These are phyloP conservation scores for Molossus alvarezi DNA, from an alignment of 2,797 vertebrate species.

Conservation along the genomic window DNA sequence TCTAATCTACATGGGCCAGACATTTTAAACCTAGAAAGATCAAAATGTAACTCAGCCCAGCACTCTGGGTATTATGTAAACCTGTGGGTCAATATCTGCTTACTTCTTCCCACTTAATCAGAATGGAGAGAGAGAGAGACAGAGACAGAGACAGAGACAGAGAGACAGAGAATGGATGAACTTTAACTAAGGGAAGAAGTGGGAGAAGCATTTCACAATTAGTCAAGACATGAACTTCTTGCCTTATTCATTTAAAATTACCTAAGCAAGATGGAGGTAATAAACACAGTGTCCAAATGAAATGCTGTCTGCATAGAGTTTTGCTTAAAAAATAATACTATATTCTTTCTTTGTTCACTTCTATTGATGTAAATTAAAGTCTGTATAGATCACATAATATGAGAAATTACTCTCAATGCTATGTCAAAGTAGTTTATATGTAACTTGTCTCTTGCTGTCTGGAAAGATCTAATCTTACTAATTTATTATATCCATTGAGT, in stretches of 20 bases:
- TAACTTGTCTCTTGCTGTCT: neutral
- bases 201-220: neutral
- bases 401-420: neutral
- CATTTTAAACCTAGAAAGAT: neutral
- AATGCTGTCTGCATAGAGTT: neutral
- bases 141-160: no score
- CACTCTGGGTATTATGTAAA: neutral
- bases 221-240: neutral
- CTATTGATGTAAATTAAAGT: neutral
- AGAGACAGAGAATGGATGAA: neutral
- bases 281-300: neutral
- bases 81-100: neutral
- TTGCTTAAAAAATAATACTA: neutral
- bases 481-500: slow-evolving; percentile 5
- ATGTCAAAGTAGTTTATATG: neutral
- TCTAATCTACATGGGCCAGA: neutral
- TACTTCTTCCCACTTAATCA: neutral
- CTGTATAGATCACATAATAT: neutral
- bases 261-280: neutral
- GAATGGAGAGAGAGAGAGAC: neutral
- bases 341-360: neutral
- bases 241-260: slow-evolving; percentile 36
- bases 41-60: neutral
- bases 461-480: neutral
- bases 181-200: neutral